These are phyloP conservation scores for Cantharis flavilabris DNA, from an alignment of 2,888 invertebrate species.

Conservation along the genomic window DNA sequence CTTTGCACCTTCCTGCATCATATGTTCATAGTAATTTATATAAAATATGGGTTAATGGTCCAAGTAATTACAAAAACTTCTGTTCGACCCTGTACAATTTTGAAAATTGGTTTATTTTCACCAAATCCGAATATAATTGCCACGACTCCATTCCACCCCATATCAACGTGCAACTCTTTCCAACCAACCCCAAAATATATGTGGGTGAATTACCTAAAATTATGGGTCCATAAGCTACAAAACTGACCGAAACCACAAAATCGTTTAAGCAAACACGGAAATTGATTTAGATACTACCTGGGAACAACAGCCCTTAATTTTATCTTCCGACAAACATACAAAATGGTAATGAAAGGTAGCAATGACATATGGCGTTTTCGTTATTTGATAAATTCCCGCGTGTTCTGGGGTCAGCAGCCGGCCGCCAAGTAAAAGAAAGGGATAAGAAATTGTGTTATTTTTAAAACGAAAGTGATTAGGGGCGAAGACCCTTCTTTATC, in stretches of 20 bases:
- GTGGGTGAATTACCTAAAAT: neutral
- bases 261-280: constrained; percentile 18
- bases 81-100: neutral
- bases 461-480: constrained; percentile 30
- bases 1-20: neutral
- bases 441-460: constrained; percentile 15
- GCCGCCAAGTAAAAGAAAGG: constrained; percentile 26
- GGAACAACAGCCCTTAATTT: constrained; percentile 22
- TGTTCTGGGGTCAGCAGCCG: constrained; percentile 21
- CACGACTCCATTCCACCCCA: neutral
- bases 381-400: constrained; percentile 25
- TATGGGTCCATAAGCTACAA: neutral
- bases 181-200: neutral
- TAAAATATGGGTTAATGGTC: neutral
- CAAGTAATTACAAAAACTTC: neutral
- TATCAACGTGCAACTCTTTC: neutral
- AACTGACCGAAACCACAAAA: constrained; percentile 13
- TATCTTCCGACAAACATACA: neutral
- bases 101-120: neutral
- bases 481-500: constrained; percentile 30
- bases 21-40: neutral
- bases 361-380: constrained; percentile 37
- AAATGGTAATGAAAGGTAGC: constrained; percentile 15
- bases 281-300: constrained; percentile 1
- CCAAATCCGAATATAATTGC: neutral